Percentiles rank a stretch among this genome's conserved stretches.
Conservation (phyloP, 2,888 invertebrate species). For the Tenthredo mesomela region DNA sequence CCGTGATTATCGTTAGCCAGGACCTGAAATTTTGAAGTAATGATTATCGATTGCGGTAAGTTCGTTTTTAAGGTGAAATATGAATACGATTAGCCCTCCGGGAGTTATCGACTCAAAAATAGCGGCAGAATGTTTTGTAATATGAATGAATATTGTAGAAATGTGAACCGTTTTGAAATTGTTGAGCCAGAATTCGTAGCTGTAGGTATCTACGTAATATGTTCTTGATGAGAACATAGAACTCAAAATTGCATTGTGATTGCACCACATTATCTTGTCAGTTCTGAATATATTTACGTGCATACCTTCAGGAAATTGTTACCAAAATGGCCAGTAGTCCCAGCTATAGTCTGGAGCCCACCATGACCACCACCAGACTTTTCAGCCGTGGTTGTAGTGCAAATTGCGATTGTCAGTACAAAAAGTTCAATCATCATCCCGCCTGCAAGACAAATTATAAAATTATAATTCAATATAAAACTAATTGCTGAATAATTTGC, state of each 20-base stretch:
- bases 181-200: background rate
- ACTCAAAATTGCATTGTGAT: background rate
- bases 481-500: background rate
- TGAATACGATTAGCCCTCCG: background rate
- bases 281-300: background rate
- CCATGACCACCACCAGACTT: background rate
- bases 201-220: background rate
- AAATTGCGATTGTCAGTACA: background rate
- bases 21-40: background rate
- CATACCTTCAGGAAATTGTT: constrained; percentile 24
- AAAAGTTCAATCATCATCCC: background rate
- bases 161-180: background rate
- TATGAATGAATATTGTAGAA: background rate
- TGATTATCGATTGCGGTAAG: background rate
- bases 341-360: background rate
- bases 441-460: background rate
- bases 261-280: background rate
- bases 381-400: background rate
- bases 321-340: constrained; percentile 5
- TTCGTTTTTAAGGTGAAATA: background rate
- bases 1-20: constrained; percentile 1
- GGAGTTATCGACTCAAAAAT: too few relatives aligned
- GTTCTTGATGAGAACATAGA: background rate
- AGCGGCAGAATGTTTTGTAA: background rate
- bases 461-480: background rate